Conservation (phyloP, 2,888 invertebrate species). For the Agonopterix subpropinquella region DNA sequence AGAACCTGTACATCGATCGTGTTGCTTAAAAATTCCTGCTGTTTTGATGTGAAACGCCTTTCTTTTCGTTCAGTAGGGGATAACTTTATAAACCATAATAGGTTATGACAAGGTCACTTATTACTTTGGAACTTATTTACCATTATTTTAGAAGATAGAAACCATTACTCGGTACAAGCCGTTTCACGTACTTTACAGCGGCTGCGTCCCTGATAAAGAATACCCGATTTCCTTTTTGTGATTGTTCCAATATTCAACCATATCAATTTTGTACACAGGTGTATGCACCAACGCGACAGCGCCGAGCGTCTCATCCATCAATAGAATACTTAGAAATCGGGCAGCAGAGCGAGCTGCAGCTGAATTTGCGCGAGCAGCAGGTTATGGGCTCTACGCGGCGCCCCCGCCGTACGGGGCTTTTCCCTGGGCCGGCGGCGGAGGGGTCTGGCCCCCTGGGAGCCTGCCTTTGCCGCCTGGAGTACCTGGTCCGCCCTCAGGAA, state of each 20-base stretch:
- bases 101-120: too few species aligned
- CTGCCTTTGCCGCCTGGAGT: conserved; percentile 70
- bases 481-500: conserved; percentile 53
- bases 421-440: conserved; percentile 66
- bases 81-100: too few species aligned
- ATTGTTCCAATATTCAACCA: background rate
- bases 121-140: too few species aligned
- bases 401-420: conserved; percentile 81
- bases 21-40: too few species aligned
- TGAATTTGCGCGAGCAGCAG: conserved; percentile 94
- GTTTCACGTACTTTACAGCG: too few species aligned
- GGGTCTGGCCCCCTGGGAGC: conserved; percentile 77
- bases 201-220: too few species aligned
- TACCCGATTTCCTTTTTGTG: too few species aligned
- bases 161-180: too few species aligned
- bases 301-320: conserved; percentile 97
- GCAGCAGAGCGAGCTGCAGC: conserved; percentile 97
- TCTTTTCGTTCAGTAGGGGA: too few species aligned
- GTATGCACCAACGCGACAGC: conserved; percentile 97
- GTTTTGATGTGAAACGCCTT: too few species aligned
- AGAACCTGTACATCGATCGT: too few species aligned
- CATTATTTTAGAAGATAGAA: too few species aligned
- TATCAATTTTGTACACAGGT: conserved; percentile 73
- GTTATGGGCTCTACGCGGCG: conserved; percentile 89
- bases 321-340: conserved; percentile 95